These are phyloP conservation scores for Bothrops jararaca DNA, from an alignment of 2,113 vertebrate species.

Conservation along the genomic window DNA sequence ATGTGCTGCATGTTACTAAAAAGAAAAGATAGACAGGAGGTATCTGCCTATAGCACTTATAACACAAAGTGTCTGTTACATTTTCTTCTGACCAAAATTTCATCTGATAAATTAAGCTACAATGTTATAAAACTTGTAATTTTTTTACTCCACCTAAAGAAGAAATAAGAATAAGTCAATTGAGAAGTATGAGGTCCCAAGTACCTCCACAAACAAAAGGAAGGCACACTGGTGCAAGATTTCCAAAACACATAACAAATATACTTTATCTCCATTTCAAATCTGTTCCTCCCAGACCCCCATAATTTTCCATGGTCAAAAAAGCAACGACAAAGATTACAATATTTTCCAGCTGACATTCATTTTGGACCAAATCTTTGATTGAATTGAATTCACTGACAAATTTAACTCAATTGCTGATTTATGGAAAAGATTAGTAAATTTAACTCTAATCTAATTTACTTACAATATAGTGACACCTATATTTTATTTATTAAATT, in stretches of 20 bases:
- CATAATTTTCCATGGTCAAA: constrained; percentile 24
- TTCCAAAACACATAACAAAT: constrained; percentile 55
- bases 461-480: constrained; percentile 50
- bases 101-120: constrained; percentile 52
- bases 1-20: background rate
- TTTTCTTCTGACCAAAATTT: constrained; percentile 38
- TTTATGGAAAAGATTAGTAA: constrained; percentile 52
- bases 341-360: constrained; percentile 53
- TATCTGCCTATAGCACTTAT: constrained; percentile 3
- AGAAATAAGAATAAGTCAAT: constrained; percentile 43
- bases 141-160: constrained; percentile 50
- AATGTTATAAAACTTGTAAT: constrained; percentile 48
- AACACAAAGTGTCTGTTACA: background rate
- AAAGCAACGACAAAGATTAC: constrained; percentile 45
- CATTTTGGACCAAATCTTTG: constrained; percentile 55
- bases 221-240: constrained; percentile 78
- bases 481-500: constrained; percentile 51
- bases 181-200: constrained; percentile 61
- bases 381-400: constrained; percentile 55
- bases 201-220: constrained; percentile 60
- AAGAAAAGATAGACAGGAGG: background rate
- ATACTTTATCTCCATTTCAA: constrained; percentile 24
- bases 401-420: constrained; percentile 45
- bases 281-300: constrained; percentile 31
- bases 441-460: constrained; percentile 58